Base-by-base conservation (phyloP, 2,888 invertebrate genomes). In the Epistrophella euchroma region DNA sequence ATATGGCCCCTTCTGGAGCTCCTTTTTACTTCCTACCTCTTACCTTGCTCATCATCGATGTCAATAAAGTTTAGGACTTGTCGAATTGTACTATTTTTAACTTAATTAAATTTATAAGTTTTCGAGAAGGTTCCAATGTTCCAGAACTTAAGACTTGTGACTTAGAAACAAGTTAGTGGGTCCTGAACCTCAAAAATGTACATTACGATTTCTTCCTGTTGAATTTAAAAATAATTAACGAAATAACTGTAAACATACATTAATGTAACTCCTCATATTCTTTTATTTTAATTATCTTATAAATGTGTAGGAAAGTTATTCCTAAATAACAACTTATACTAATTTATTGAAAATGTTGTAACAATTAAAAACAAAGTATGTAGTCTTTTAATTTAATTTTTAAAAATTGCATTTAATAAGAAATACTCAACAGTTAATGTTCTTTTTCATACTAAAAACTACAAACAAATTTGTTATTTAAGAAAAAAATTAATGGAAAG, bases 301-400 rank as follows among this genome's bases (percentile, higher is more conserved):
- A 66, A 35, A 64, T 40, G 19, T 50, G 22, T 37, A 71, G 52
- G 58, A 79, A 79, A 22, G 28, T 60, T 32, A 17, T 64, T 84
- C 64, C 74, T 35, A 25, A 66, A 45, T 75, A 79, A 79, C 84
- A 84, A 84, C 79, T 84, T 75, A 75, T 11, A 58, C 66, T 75
- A 60, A 77, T 56, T 68, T 17, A 66, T 32, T 37, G 50, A 58
- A 75, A 4, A 6, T 19, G 19, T 32, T 75, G n/a, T 32, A 62
- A 84, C 74, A 79, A 28, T 78, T 11, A 58, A 45, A 62, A 40
- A 35, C 40, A 43, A 19, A 64, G n/a, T n/a, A n/a, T 28, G 4
- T 32, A 32, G 15, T n/a, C 15, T 47, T 50, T 43, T 35, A 22
- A 28, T 45, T 40, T 13, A 22, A 19, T 50, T 50, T n/a, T 35